Base-by-base conservation (phyloP, 1,140 invertebrate genomes). In the Choristoneura fumiferana region DNA sequence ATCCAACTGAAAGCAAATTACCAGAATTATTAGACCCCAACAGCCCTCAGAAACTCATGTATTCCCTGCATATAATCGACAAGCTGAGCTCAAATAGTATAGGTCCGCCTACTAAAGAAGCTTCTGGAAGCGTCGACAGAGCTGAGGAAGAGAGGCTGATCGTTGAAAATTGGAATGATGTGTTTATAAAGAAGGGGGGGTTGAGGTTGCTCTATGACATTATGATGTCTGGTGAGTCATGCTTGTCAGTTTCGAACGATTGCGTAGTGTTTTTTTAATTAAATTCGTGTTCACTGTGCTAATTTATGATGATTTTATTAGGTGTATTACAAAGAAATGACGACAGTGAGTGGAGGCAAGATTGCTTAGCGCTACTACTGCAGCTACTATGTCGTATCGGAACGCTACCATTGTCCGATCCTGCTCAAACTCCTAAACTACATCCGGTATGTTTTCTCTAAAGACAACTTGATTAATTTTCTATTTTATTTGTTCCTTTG, bases 21-120 rank as follows among this genome's bases (percentile, higher is more conserved):
- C 91, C 93, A 15, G 93, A 95, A 67, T 81, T 98, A 0, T 89
- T 98, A 0, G 95, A 97, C 88, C 95, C 96, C 0, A 92, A 93
- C 1, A 96, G 95, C 84, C 95, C 97, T 0, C 97, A 98, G 81
- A 97, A 97, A 78, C 91, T 98, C 39, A 98, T 98, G 95, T 98
- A 98, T 80, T 97, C 96, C 0, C 81, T 98, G 37, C 97, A 98
- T 76, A 98, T 98, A 56, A 95, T 98, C 1, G 97, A 98, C 57
- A 92, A 92, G 60, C 69, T 87, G 53, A 86, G 82, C 64, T 84
- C 77, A 54, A 82, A 78, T 36, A 81, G 73, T 12, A 78, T 61
- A 63, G 56, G 66, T 10, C 52, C 79, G 4, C 80, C 77, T 60
- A 54, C 70, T 10, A 82, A 82, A 29, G 78, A 88, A 45, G 52